Conservation (phyloP, 2,113 vertebrate species). For the Rafetus swinhoei region DNA sequence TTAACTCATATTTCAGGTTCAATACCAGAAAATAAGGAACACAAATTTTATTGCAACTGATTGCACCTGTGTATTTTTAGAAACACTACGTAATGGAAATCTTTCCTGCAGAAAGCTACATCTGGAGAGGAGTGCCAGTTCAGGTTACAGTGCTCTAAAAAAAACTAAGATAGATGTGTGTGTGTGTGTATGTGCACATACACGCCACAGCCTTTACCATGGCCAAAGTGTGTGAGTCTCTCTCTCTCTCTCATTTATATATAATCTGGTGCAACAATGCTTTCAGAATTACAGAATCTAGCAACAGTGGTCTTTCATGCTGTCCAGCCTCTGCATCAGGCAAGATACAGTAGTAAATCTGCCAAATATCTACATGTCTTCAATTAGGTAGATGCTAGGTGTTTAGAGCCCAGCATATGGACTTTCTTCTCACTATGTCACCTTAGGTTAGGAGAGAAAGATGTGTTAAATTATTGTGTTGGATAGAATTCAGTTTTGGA, state of each 20-base stretch:
- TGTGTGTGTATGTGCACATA: too few relatives aligned
- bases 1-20: neutral
- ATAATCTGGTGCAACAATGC: neutral
- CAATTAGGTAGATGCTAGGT: neutral
- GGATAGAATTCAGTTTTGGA: neutral
- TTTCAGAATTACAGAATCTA: neutral
- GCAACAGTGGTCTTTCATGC: neutral
- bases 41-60: neutral
- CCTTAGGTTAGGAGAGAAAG: neutral
- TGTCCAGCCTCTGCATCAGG: neutral
- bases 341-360: neutral
- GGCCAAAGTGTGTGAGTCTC: neutral
- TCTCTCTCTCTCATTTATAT: too few relatives aligned
- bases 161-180: neutral
- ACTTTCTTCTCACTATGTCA: neutral
- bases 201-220: neutral
- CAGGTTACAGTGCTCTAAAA: neutral
- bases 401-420: fast-evolving
- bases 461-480: neutral
- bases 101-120: neutral
- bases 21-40: neutral
- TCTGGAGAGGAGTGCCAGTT: neutral
- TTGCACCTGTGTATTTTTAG: neutral
- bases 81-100: neutral
- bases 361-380: neutral